Percentiles rank a stretch among this genome's conserved stretches.
These are phyloP conservation scores for Drosophila mercatorum DNA, from an alignment of 2,888 invertebrate species.

Conservation along the genomic window DNA sequence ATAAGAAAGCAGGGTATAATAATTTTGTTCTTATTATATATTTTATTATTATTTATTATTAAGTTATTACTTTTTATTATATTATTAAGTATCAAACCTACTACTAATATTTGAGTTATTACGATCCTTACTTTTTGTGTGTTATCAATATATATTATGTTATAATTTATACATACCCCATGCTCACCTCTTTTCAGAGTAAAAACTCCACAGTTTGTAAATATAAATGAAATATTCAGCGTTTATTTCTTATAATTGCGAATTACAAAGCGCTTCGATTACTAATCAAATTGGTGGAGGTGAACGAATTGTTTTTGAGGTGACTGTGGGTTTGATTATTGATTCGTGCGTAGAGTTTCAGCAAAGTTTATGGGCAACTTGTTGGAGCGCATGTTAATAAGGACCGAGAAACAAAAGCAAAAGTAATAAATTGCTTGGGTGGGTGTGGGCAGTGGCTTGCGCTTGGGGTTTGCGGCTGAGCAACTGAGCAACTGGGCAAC, in stretches of 20 bases:
- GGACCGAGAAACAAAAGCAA: conserved; percentile 43
- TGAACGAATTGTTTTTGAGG: conserved; percentile 26
- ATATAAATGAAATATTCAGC: neutral
- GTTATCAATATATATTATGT: too few relatives aligned
- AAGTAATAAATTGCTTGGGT: conserved; percentile 42
- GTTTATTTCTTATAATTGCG: neutral
- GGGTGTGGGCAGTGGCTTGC: conserved; percentile 13
- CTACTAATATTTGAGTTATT: too few relatives aligned
- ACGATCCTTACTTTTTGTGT: too few relatives aligned
- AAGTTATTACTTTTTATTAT: too few relatives aligned
- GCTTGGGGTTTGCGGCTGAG: conserved; percentile 1
- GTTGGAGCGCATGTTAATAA: conserved; percentile 53
- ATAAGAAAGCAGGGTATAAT: too few relatives aligned
- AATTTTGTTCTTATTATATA: too few relatives aligned
- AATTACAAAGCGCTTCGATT: conserved; percentile 5
- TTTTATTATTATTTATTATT: too few relatives aligned
- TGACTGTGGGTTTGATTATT: conserved; percentile 47
- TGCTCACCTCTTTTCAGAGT: neutral
- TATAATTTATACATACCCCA: too few relatives aligned
- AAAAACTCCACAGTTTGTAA: neutral
- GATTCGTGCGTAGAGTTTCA: conserved; percentile 52
- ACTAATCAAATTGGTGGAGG: neutral
- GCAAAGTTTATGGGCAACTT: conserved; percentile 60
- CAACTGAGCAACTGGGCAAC: too few relatives aligned
- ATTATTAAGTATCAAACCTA: too few relatives aligned